Conservation (phyloP, 2,888 invertebrate genomes). For the Watsonalla cultraria region DNA sequence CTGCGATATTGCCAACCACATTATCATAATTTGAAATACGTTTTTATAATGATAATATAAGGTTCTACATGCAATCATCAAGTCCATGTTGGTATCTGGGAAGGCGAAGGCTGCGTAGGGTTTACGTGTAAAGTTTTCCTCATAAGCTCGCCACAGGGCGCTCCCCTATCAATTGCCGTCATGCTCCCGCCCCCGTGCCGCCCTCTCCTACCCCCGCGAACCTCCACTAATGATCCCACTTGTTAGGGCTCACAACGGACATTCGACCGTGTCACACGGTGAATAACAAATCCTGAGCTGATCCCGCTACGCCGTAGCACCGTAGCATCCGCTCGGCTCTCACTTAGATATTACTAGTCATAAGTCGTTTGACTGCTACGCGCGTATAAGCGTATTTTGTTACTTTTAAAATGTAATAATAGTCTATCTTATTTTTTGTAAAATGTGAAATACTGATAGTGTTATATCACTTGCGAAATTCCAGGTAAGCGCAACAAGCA, state of each 20-base stretch:
- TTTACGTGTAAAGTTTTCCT: slow-evolving; percentile 73
- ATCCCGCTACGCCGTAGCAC: slow-evolving; percentile 45
- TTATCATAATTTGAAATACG: not conserved
- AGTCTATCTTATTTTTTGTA: not conserved
- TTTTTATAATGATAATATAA: slow-evolving; percentile 18
- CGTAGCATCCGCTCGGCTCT: slow-evolving; percentile 16
- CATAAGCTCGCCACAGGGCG: slow-evolving; percentile 66
- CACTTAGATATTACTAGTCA: slow-evolving; percentile 38
- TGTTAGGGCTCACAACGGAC: slow-evolving; percentile 74
- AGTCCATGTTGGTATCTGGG: slow-evolving; percentile 32
- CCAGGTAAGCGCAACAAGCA: too few relatives aligned
- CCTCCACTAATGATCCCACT: slow-evolving; percentile 74
- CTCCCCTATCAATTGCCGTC: slow-evolving; percentile 72
- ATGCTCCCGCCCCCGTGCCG: slow-evolving; percentile 27
- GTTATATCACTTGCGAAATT: too few relatives aligned
- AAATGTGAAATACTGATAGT: too few relatives aligned
- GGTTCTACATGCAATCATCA: slow-evolving; percentile 49
- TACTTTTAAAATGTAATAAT: not conserved
- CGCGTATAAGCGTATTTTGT: slow-evolving; percentile 15
- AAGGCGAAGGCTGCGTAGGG: slow-evolving; percentile 42
- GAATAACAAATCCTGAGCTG: slow-evolving; percentile 73
- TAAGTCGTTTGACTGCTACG: slow-evolving; percentile 18
- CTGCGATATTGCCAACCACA: slow-evolving; percentile 6
- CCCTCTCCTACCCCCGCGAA: slow-evolving; percentile 28
- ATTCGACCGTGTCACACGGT: slow-evolving; percentile 68